These are phyloP conservation scores for Drosophila greeni DNA, from an alignment of 2,888 invertebrate genomes.

Conservation along the genomic window DNA sequence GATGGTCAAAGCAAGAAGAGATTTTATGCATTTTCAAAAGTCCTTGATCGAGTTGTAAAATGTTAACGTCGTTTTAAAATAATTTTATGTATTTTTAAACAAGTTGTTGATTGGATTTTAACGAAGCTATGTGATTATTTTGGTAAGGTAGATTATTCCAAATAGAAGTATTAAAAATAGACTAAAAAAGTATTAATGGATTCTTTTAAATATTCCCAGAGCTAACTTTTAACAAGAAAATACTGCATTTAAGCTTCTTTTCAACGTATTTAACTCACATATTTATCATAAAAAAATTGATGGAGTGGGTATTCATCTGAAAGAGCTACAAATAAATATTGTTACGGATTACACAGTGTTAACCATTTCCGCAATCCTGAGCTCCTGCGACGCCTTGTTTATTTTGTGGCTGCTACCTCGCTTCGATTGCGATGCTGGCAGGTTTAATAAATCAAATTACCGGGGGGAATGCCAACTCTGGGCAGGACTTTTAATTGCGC, in stretches of 20 bases:
- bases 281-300: neutral
- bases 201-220: neutral
- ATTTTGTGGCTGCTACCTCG: constrained; percentile 23
- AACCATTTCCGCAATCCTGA: constrained; percentile 18
- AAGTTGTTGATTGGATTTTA: neutral
- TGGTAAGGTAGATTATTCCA: neutral
- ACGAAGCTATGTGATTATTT: neutral
- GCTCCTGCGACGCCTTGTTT: constrained; percentile 15
- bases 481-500: constrained; percentile 66
- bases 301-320: neutral
- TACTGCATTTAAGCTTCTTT: neutral
- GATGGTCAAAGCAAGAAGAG: constrained; percentile 5
- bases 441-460: constrained; percentile 66
- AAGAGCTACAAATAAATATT: neutral
- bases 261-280: neutral
- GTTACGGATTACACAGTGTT: constrained; percentile 14
- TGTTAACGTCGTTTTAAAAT: constrained; percentile 6
- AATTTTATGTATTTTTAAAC: neutral
- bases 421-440: constrained; percentile 30
- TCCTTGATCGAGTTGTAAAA: constrained; percentile 1
- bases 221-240: neutral
- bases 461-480: constrained; percentile 52
- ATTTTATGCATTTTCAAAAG: constrained; percentile 4
- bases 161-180: too few species aligned
- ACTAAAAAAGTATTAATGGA: too few species aligned